Evolutionary conservation across 92 coral and sea anemone species (phyloP).

Genomic region (Parazoanthus atlanticus): DNA sequence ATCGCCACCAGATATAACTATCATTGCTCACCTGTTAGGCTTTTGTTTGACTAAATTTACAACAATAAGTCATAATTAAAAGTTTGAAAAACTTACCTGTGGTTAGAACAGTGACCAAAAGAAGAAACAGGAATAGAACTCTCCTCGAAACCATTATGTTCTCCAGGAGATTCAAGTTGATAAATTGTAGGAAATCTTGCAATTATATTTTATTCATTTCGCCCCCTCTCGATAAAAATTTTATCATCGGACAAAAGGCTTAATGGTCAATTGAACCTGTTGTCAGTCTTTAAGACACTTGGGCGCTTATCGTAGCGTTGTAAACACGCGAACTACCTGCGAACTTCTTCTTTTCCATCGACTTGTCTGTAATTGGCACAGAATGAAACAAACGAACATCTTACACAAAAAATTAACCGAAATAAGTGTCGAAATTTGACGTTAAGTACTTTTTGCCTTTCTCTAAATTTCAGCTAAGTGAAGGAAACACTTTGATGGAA

Average conservation of each 20-base stretch:
- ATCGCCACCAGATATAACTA: too few relatives aligned
- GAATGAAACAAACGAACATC: background rate
- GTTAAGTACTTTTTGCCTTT: too few relatives aligned
- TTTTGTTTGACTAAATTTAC: background rate
- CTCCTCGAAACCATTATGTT: slow-evolving; percentile 28
- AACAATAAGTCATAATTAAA: background rate
- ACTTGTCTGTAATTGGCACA: background rate
- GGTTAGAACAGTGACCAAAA: background rate
- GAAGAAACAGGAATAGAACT: background rate
- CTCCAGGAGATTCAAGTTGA: background rate
- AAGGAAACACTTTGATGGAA: background rate
- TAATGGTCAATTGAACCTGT: background rate
- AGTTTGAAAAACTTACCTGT: slow-evolving; percentile 5
- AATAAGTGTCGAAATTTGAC: background rate
- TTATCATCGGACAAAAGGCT: slow-evolving; percentile 43
- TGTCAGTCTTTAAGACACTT: background rate
- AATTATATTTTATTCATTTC: slow-evolving; percentile 38
- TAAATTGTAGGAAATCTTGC: background rate
- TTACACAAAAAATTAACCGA: background rate
- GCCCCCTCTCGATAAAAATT: background rate
- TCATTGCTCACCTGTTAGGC: background rate
- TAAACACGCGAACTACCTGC: slow-evolving; percentile 21
- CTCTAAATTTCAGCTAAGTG: too few relatives aligned
- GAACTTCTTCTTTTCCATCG: background rate
- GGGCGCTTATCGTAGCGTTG: slow-evolving; percentile 7